A percentile compares a stretch with the other conserved stretches of the same genome.
Conservation (phyloP, 2,113 vertebrate genomes). For the Sceloporus tristichus region DNA sequence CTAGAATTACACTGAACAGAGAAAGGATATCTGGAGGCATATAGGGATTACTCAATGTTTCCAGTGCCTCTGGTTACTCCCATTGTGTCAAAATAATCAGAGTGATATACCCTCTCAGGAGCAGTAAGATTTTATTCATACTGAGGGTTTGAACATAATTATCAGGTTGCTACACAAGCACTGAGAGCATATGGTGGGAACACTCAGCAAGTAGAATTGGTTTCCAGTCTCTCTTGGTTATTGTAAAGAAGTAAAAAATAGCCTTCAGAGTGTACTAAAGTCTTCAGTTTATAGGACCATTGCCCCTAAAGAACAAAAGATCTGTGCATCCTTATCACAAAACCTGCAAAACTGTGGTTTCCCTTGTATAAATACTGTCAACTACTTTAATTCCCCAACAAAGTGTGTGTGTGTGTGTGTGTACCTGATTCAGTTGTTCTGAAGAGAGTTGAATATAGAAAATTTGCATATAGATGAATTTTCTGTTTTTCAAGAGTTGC, state of each 20-base stretch:
- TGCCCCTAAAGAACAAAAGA: not conserved
- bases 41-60: too few species aligned
- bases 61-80: too few species aligned
- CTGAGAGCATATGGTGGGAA: not conserved
- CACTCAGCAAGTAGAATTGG: not conserved
- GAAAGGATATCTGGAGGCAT: too few species aligned
- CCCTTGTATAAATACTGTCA: not conserved
- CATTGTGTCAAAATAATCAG: too few species aligned
- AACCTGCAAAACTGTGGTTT: not conserved
- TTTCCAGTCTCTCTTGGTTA: not conserved
- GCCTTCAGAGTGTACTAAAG: not conserved
- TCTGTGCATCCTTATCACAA: not conserved
- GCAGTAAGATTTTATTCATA: too few species aligned
- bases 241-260: too few species aligned
- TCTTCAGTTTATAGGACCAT: not conserved
- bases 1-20: too few species aligned
- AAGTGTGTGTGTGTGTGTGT: not conserved
- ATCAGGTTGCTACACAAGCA: not conserved
- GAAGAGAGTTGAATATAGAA: not conserved
- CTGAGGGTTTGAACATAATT: not conserved
- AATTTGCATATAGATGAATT: not conserved
- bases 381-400: not conserved
- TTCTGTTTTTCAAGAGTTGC: not conserved
- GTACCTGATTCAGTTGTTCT: not conserved
- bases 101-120: too few species aligned